These are phyloP conservation scores for Rhynchophorus ferrugineus DNA, from an alignment of 1,140 invertebrate genomes.

Conservation along the genomic window DNA sequence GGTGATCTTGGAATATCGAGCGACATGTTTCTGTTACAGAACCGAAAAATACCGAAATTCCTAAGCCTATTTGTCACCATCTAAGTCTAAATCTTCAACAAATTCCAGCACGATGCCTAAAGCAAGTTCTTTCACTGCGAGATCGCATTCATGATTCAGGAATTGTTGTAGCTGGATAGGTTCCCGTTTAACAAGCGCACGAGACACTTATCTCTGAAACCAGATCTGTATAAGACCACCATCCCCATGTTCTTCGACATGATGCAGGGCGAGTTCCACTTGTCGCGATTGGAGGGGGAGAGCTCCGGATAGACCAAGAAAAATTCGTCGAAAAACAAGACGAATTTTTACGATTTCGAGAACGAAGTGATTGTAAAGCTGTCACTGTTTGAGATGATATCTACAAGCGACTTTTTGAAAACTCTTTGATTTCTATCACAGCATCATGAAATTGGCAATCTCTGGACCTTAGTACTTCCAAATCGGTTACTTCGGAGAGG, in stretches of 20 bases:
- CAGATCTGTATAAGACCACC: slow-evolving; percentile 75
- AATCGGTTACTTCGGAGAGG: too few relatives aligned
- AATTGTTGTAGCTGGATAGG: slow-evolving; percentile 73
- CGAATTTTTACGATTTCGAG: slow-evolving; percentile 77
- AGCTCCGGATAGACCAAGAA: slow-evolving; percentile 56
- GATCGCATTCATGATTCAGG: slow-evolving; percentile 81
- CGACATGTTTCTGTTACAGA: slow-evolving; percentile 93
- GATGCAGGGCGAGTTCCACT: slow-evolving; percentile 93
- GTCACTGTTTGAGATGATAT: slow-evolving; percentile 75
- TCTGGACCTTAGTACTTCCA: too few relatives aligned
- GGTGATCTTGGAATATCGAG: slow-evolving; percentile 86
- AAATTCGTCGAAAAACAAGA: slow-evolving; percentile 58
- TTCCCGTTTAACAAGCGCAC: slow-evolving; percentile 68
- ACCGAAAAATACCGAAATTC: slow-evolving; percentile 80
- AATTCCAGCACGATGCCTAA: slow-evolving; percentile 80
- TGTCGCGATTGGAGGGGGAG: slow-evolving; percentile 46
- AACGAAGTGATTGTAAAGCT: slow-evolving; percentile 90
- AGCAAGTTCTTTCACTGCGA: slow-evolving; percentile 90
- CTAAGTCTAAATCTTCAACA: slow-evolving; percentile 66
- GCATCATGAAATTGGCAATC: too few relatives aligned
- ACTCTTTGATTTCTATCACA: too few relatives aligned
- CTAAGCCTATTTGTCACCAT: slow-evolving; percentile 79
- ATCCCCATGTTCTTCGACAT: slow-evolving; percentile 98
- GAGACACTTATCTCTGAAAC: slow-evolving; percentile 82
- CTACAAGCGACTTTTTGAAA: slow-evolving; percentile 70